These are phyloP conservation scores for Phortica variegata DNA, from an alignment of 1,140 invertebrate species.

Conservation along the genomic window DNA sequence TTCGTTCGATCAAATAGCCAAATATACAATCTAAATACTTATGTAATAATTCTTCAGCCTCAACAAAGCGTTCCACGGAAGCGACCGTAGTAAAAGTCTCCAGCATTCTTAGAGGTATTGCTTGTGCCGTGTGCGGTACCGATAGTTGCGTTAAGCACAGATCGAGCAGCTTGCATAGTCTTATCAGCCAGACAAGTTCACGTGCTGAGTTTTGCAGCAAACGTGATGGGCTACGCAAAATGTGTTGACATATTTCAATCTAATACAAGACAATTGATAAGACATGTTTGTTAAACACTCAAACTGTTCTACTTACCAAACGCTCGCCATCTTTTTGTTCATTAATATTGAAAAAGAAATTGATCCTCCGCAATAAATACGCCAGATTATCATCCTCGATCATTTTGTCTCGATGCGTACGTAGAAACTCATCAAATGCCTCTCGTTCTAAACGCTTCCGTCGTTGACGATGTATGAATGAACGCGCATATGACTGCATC, in stretches of 20 bases:
- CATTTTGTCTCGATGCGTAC: conserved; percentile 56
- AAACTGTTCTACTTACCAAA: conserved; percentile 69
- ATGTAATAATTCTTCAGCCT: conserved; percentile 56
- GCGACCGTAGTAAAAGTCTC: conserved; percentile 73
- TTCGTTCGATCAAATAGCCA: conserved; percentile 53
- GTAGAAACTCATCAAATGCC: conserved; percentile 68
- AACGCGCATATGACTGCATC: conserved; percentile 71
- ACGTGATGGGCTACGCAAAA: conserved; percentile 35
- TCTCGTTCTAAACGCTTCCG: conserved; percentile 66
- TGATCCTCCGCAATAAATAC: conserved; percentile 63
- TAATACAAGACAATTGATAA: conserved; percentile 1
- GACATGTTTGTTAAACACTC: not conserved
- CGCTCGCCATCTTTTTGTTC: conserved; percentile 67
- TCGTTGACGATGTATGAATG: conserved; percentile 70
- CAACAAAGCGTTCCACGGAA: conserved; percentile 59
- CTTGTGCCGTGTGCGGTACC: conserved; percentile 58
- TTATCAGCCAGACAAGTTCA: conserved; percentile 39
- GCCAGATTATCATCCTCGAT: conserved; percentile 60
- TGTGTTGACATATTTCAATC: conserved; percentile 50
- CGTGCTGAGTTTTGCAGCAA: conserved; percentile 35
- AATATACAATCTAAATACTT: conserved; percentile 57
- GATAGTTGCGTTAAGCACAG: conserved; percentile 42
- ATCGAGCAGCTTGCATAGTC: conserved; percentile 40
- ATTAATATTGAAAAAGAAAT: conserved; percentile 74
- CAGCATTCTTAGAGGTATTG: conserved; percentile 75